Conservation (phyloP, 2,113 vertebrate species). For the Strigops habroptila region DNA sequence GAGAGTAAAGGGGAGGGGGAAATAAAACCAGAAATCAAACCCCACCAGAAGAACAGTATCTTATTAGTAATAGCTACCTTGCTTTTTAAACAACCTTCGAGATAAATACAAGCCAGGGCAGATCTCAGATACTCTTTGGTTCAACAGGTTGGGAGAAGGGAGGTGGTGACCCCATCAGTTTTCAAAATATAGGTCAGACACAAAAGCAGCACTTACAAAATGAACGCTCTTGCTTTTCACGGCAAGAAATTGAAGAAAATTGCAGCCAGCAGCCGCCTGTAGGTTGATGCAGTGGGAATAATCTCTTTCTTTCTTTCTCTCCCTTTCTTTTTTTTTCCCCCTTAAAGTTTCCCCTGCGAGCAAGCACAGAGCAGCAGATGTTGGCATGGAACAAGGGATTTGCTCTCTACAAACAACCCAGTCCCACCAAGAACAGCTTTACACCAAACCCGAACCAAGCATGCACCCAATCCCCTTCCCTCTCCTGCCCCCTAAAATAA, state of each 20-base stretch:
- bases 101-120: conserved; percentile 6
- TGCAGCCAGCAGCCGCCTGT: conserved; percentile 61
- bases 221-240: conserved; percentile 68
- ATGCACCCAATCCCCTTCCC: background rate
- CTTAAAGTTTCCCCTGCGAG: conserved; percentile 34
- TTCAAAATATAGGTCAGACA: conserved; percentile 70
- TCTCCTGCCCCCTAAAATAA: background rate
- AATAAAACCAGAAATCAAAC: background rate
- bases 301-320: conserved; percentile 56
- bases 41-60: background rate
- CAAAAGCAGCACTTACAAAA: conserved; percentile 71
- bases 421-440: conserved; percentile 36
- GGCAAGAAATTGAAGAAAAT: conserved; percentile 73
- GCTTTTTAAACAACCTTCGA: conserved; percentile 14
- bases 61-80: conserved; percentile 49
- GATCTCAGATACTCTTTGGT: background rate
- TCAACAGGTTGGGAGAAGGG: conserved; percentile 59
- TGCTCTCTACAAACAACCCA: conserved; percentile 59
- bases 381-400: conserved; percentile 19
- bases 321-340: background rate
- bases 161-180: conserved; percentile 61
- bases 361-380: conserved; percentile 60
- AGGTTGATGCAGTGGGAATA: conserved; percentile 63
- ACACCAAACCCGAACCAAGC: background rate
- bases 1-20: background rate